A percentile compares a stretch with the other conserved stretches of the same genome.
These are phyloP conservation scores for Myiopsitta monachus DNA, from an alignment of 2,113 vertebrate species.

Conservation along the genomic window DNA sequence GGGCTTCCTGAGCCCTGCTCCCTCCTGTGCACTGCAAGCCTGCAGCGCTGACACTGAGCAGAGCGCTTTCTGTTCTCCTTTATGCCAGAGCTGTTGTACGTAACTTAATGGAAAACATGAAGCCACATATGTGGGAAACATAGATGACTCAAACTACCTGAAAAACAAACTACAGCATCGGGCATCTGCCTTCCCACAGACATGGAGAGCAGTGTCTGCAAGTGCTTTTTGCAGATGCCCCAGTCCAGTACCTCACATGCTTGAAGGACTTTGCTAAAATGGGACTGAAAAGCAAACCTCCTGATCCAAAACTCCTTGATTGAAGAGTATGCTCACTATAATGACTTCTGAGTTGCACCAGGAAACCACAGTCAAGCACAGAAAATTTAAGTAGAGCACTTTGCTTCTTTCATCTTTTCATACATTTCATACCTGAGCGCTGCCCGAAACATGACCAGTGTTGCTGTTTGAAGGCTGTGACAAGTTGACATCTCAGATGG, in stretches of 20 bases:
- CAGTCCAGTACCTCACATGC: neutral
- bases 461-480: neutral
- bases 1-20: neutral
- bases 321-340: neutral
- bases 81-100: rapidly evolving
- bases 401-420: neutral
- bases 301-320: neutral
- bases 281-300: neutral
- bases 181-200: neutral
- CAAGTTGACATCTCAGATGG: neutral
- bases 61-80: neutral
- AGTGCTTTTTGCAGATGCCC: neutral
- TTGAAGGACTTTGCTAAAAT: neutral
- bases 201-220: rapidly evolving
- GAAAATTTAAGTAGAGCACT: neutral
- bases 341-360: neutral
- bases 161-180: neutral
- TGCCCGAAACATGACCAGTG: neutral
- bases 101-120: neutral
- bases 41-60: neutral
- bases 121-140: neutral
- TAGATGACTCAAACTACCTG: neutral
- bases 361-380: neutral
- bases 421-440: neutral
- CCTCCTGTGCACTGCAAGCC: rapidly evolving